These are phyloP conservation scores for Sturnus vulgaris DNA, from an alignment of 2,113 vertebrate genomes.

Conservation along the genomic window DNA sequence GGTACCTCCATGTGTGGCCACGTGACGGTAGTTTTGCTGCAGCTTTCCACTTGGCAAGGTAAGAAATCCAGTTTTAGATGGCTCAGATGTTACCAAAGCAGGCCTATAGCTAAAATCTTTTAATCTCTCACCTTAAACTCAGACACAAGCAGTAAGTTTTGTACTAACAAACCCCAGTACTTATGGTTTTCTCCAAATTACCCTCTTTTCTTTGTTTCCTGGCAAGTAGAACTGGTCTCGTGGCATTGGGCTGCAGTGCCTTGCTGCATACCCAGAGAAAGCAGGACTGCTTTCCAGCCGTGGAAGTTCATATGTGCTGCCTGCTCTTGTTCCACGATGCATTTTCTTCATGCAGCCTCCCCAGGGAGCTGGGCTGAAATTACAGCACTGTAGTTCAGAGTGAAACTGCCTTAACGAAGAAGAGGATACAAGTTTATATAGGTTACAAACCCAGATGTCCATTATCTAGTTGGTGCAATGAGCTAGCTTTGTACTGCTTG, in stretches of 20 bases:
- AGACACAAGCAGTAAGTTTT: neutral
- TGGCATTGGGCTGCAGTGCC: neutral
- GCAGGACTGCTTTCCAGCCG: neutral
- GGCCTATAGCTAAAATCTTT: neutral
- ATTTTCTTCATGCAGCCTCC: rapidly evolving
- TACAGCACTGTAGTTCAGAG: neutral
- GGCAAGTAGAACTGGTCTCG: neutral
- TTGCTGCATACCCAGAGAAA: neutral
- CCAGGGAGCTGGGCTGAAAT: neutral
- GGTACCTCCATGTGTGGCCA: neutral
- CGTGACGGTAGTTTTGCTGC: neutral
- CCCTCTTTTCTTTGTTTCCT: neutral
- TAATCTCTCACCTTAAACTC: neutral
- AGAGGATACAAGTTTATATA: neutral
- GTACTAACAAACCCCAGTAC: neutral
- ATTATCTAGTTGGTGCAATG: neutral
- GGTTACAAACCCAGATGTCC: neutral
- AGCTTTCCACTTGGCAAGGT: neutral
- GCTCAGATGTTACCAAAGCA: neutral
- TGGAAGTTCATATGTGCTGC: neutral
- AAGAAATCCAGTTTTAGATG: neutral
- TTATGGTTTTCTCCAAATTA: neutral
- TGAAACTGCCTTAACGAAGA: neutral
- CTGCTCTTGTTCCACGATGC: rapidly evolving
- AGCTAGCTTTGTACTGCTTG: neutral